phyloP scores from a whole-genome alignment of 2,797 vertebrate species.

The Melanotaenia trifasciata region DNA sequence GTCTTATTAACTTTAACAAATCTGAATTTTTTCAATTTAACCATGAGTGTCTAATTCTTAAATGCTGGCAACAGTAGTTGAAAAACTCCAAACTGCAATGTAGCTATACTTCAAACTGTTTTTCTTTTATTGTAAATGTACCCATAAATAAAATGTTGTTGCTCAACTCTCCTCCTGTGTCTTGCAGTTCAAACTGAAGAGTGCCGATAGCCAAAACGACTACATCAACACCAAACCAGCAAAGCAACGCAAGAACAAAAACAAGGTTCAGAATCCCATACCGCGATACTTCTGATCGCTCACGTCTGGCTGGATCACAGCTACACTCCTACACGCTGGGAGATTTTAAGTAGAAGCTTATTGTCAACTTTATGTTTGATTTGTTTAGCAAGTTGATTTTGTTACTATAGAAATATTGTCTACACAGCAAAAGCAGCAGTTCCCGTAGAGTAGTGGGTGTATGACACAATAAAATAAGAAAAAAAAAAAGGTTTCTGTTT shows the following conservation, averaged over 20 bases:
- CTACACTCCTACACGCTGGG: neutral
- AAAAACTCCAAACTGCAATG: neutral
- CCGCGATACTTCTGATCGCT: constrained; percentile 47
- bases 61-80: neutral
- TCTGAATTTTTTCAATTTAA: neutral
- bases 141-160: too few relatives aligned
- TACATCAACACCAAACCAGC: constrained; percentile 78
- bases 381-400: neutral
- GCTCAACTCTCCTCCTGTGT: neutral
- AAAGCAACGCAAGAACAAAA: constrained; percentile 51
- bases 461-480: constrained; percentile 11
- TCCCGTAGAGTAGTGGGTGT: constrained; percentile 14
- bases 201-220: constrained; percentile 58
- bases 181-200: constrained; percentile 64
- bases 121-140: neutral
- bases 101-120: neutral
- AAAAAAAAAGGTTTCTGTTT: constrained; percentile 10
- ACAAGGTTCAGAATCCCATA: constrained; percentile 59
- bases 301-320: neutral
- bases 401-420: constrained; percentile 10
- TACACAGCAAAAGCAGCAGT: constrained; percentile 35
- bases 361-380: neutral
- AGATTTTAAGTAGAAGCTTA: neutral
- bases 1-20: neutral
- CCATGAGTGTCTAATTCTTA: neutral